Evolutionary conservation across 2,888 invertebrate species (phyloP).

Genomic region (Mesodorylaimus sp.): DNA sequence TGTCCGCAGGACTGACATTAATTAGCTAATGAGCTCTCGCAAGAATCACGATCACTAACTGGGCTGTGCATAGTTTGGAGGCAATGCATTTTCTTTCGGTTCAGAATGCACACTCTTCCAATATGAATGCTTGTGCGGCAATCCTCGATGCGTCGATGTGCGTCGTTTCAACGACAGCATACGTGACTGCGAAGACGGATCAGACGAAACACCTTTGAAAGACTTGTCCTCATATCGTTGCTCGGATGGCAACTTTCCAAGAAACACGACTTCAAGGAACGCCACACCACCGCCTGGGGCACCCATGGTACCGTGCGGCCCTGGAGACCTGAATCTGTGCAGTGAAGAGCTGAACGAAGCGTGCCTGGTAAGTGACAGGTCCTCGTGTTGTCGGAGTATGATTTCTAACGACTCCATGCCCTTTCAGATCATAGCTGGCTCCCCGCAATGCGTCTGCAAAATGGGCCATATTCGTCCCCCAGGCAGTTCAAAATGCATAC

Average conservation of each 20-base stretch:
- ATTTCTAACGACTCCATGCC: not conserved
- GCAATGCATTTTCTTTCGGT: no score
- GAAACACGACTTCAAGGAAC: conserved; percentile 12
- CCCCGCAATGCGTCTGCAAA: conserved; percentile 24
- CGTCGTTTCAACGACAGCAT: conserved; percentile 31
- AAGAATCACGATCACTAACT: no score
- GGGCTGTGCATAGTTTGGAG: no score
- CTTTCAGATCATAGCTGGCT: conserved; percentile 20
- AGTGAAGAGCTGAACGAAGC: conserved; percentile 20
- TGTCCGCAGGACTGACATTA: no score
- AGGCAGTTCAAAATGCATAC: conserved; percentile 15
- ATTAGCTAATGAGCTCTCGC: no score
- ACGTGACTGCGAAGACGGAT: conserved; percentile 35
- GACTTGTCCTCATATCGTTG: not conserved
- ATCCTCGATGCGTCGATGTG: conserved; percentile 31
- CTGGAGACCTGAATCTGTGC: conserved; percentile 14
- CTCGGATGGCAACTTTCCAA: not conserved
- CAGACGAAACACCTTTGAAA: conserved; percentile 27
- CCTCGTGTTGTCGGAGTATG: not conserved
- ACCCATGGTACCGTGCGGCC: conserved; percentile 12
- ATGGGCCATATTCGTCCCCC: conserved; percentile 23
- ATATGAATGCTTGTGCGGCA: conserved; percentile 34
- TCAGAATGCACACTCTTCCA: conserved; percentile 33
- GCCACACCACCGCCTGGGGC: conserved; percentile 7
- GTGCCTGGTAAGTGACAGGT: conserved; percentile 17